Base-by-base conservation (phyloP, 2,888 invertebrate species). In the Lutraria lutraria region DNA sequence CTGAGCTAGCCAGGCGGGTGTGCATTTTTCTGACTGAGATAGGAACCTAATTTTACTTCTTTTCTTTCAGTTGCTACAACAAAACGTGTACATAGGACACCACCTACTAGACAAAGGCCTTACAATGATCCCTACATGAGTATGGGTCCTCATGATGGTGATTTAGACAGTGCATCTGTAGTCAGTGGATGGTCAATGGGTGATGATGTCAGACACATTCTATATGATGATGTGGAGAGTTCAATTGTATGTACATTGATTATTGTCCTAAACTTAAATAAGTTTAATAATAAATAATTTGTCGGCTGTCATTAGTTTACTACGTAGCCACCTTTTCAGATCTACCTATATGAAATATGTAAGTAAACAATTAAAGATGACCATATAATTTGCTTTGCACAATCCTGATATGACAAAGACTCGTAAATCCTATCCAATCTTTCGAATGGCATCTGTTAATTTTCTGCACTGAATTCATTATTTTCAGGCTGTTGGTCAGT, bases 151-250 rank as follows among this genome's bases (percentile, higher is more conserved):
- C 92, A 90, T 63, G 89, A 88, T 31, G 85, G 86, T 63, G 81
- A 86, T 12, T 86, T 92, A 86, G 95, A 95, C n/a, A 86, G 92
- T 80, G 93, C 93, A 12, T 96, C 95, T 10, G 94, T 95, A 19
- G 87, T 95, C 80, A 95, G 95, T 92, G 94, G 94, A 68, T 96
- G 95, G 96, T 94, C 93, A 15, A 92, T 96, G 90, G 95, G 95
- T 83, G 95, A 95, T 76, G 93, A 95, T 87, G 94, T 96, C 43
- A 92, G 94, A 63, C 93, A 94, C 56, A 91, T 95, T 6, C 91
- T 96, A 16, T 96, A 95, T 88, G 95, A 95, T 68, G 95, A 95
- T 79, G 94, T 91, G 19, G 93, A 93, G 63, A 91, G 89, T 52
- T 93, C 94, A 82, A 92, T 92, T 60, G 94, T 93, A 91, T 91